These are phyloP conservation scores for Cephalopachus bancanus DNA, from an alignment of 2,797 vertebrate species.

Conservation along the genomic window DNA sequence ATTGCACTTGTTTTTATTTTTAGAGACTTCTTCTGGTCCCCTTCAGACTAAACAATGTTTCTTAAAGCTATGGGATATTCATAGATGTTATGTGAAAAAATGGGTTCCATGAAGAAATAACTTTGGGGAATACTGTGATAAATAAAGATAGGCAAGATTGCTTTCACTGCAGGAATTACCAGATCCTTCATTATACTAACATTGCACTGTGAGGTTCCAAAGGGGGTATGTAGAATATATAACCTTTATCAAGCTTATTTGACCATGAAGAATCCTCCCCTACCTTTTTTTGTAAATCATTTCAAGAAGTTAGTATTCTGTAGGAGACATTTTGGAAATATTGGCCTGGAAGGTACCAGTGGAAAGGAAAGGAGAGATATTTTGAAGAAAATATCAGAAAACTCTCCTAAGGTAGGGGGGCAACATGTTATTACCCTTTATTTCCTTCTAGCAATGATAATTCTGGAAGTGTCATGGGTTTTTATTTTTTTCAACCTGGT, in stretches of 20 bases:
- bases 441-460: not conserved
- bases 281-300: not conserved
- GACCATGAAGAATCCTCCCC: not conserved
- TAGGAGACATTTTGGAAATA: conserved; percentile 28
- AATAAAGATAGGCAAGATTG: not conserved
- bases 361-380: not conserved
- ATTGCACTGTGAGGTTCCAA: not conserved
- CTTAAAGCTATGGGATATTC: conserved; percentile 64
- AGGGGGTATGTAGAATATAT: not conserved
- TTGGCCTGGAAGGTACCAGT: not conserved
- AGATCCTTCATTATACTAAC: not conserved
- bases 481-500: not conserved
- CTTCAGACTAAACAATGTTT: conserved; percentile 80
- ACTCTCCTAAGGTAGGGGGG: not conserved
- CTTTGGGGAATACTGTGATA: not conserved
- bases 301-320: not conserved
- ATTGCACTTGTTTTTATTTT: conserved; percentile 76
- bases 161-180: not conserved
- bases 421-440: not conserved
- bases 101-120: conserved; percentile 2
- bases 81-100: conserved; percentile 59
- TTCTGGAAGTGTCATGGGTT: not conserved
- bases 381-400: no score
- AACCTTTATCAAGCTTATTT: not conserved
- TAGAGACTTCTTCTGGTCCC: conserved; percentile 60